Percentiles rank a stretch among this genome's conserved stretches.
Evolutionary conservation across 2,797 vertebrate genomes (phyloP).

Genomic region (Acrocephalus scirpaceus): DNA sequence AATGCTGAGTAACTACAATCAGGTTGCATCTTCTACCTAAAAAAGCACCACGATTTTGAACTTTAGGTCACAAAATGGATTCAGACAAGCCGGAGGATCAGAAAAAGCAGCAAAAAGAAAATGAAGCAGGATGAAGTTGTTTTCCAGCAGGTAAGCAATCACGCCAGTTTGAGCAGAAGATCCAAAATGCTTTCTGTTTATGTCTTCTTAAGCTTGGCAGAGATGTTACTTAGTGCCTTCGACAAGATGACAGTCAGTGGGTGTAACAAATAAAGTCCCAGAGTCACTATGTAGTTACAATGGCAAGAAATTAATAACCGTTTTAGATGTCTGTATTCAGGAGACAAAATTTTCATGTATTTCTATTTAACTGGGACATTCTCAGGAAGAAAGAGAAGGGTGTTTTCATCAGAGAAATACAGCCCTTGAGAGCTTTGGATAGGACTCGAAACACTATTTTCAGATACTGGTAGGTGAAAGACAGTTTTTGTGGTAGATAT

Average conservation of each 20-base stretch:
- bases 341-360: neutral
- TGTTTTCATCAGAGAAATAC: neutral
- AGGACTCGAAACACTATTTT: neutral
- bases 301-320: neutral
- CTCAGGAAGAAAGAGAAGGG: neutral
- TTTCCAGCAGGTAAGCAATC: conserved; percentile 88
- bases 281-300: neutral
- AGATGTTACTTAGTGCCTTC: neutral
- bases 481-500: neutral
- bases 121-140: conserved; percentile 78
- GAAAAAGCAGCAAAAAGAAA: conserved; percentile 86
- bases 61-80: conserved; percentile 93
- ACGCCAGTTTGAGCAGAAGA: neutral
- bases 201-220: neutral
- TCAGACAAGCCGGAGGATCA: conserved; percentile 80
- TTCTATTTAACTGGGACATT: neutral
- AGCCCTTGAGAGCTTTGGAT: neutral
- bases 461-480: neutral
- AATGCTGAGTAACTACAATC: conserved; percentile 34
- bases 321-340: neutral
- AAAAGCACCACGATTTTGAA: conserved; percentile 69
- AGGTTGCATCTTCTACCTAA: neutral
- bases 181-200: neutral
- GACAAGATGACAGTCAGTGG: neutral
- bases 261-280: neutral